These are phyloP conservation scores for Trissolcus brochymenae DNA, from an alignment of 2,888 invertebrate genomes.

Conservation along the genomic window DNA sequence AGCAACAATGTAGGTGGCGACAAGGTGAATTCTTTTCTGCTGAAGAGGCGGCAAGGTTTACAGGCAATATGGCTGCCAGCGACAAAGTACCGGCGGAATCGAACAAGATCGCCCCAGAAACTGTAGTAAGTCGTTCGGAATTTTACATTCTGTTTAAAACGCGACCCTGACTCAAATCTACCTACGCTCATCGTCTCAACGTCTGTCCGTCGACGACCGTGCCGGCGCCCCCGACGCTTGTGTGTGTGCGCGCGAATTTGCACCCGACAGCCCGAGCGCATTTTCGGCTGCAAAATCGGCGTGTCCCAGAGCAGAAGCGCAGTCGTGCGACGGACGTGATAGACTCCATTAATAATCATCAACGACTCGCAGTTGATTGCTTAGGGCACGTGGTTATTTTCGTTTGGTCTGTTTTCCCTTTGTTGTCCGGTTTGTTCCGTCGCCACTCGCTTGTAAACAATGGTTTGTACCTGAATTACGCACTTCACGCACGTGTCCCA, in stretches of 20 bases:
- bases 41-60: slow-evolving; percentile 1
- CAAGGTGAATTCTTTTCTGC: slow-evolving; percentile 17
- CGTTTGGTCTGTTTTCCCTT: slow-evolving; percentile 7
- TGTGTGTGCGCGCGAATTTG: not conserved
- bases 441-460: slow-evolving; percentile 15
- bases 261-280: not conserved
- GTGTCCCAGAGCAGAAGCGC: slow-evolving; percentile 1
- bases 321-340: slow-evolving; percentile 9
- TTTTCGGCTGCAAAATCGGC: not conserved
- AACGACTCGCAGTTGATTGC: slow-evolving; percentile 24
- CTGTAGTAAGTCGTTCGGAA: slow-evolving; percentile 34
- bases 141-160: not conserved
- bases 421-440: not conserved
- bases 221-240: not conserved
- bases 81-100: slow-evolving; percentile 53
- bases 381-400: slow-evolving; percentile 47
- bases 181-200: not conserved
- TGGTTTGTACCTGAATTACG: slow-evolving; percentile 27
- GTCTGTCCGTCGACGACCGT: not conserved
- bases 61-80: slow-evolving; percentile 52
- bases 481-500: not conserved
- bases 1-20: slow-evolving; percentile 7
- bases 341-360: slow-evolving; percentile 5
- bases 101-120: slow-evolving; percentile 44
- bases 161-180: not conserved